Conservation (phyloP, 2,888 invertebrate genomes). For the Eupeodes luniger region DNA sequence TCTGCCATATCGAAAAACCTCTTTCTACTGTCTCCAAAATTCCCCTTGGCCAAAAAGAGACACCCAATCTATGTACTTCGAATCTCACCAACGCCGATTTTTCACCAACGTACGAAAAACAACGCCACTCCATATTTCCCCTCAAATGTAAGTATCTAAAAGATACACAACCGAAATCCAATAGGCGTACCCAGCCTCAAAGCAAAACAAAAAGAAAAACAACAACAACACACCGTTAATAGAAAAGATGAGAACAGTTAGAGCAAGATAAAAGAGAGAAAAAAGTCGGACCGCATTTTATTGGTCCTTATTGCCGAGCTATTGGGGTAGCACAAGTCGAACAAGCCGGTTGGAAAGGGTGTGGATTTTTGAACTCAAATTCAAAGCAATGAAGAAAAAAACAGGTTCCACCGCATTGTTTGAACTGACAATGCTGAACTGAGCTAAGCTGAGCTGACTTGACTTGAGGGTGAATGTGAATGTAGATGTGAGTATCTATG, state of each 20-base stretch:
- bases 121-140: constrained; percentile 40
- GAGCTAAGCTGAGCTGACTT: too few species aligned
- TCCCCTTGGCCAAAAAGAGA: constrained; percentile 50
- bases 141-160: constrained; percentile 30
- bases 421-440: background rate
- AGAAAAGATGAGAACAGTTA: constrained; percentile 60
- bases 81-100: constrained; percentile 63
- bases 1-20: constrained; percentile 75
- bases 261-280: constrained; percentile 65
- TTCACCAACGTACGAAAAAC: constrained; percentile 47
- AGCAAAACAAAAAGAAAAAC: constrained; percentile 2
- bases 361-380: constrained; percentile 65
- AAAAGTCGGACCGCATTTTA: constrained; percentile 72
- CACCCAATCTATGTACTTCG: constrained; percentile 21
- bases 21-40: constrained; percentile 39
- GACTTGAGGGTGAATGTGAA: constrained; percentile 10
- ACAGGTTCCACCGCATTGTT: constrained; percentile 69
- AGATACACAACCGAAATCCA: constrained; percentile 34
- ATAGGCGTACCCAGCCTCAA: constrained; percentile 66
- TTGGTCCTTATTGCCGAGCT: constrained; percentile 67
- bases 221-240: constrained; percentile 55
- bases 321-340: constrained; percentile 52
- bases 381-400: constrained; percentile 55
- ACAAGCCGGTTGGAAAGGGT: constrained; percentile 67
- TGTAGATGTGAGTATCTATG: constrained; percentile 54